phyloP scores from a whole-genome alignment of 2,113 vertebrate species.

The Platichthys flesus region DNA sequence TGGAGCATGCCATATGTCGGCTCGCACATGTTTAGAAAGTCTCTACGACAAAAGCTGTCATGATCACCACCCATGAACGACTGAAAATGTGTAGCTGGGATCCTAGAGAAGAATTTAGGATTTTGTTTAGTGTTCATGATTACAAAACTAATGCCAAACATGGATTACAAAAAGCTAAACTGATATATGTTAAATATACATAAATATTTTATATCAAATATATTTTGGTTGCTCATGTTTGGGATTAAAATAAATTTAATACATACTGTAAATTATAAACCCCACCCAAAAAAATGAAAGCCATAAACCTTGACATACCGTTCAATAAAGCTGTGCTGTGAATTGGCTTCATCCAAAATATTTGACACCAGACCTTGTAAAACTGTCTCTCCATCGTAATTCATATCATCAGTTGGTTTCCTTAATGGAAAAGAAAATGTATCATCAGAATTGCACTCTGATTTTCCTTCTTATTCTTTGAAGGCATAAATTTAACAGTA shows the following conservation, averaged over 20 bases:
- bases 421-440: constrained; percentile 66
- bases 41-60: constrained; percentile 32
- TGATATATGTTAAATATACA: not conserved
- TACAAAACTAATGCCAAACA: not conserved
- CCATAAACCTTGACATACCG: constrained; percentile 82
- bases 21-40: constrained; percentile 60
- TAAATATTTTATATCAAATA: too few species aligned
- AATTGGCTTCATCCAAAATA: constrained; percentile 91
- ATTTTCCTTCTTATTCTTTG: not conserved
- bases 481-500: not conserved
- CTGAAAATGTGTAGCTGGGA: constrained; percentile 77
- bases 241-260: not conserved
- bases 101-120: constrained; percentile 76
- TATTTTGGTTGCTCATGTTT: not conserved
- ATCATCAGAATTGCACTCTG: not conserved
- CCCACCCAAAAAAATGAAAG: not conserved
- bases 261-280: not conserved
- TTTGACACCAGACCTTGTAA: constrained; percentile 93
- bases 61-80: constrained; percentile 58
- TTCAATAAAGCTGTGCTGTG: constrained; percentile 83
- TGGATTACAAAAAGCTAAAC: not conserved
- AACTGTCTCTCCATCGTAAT: constrained; percentile 90
- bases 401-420: constrained; percentile 82
- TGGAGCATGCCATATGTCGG: constrained; percentile 49
- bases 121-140: not conserved